Base-by-base conservation (phyloP, 1,140 invertebrate species). In the Alviniconcha marisindica region DNA sequence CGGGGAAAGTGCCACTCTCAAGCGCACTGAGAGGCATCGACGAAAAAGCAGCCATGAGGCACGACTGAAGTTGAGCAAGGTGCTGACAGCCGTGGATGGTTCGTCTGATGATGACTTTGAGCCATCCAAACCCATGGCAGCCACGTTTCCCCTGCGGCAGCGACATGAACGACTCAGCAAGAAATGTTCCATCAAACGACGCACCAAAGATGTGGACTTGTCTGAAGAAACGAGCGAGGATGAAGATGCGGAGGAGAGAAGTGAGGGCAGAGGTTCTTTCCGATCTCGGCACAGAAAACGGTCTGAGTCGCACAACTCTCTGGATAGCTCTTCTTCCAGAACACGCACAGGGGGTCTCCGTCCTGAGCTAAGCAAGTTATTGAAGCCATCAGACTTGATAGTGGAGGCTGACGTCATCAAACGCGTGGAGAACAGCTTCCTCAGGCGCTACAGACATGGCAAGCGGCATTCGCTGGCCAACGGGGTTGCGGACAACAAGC, bases 341-440 rank as follows among this genome's bases (percentile, higher is more conserved):
- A 71, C 63, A 21, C 28, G 10, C 31, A 69, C 69, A 40, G 69
- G 36, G 18, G 36, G 15, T 24, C 69, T 71, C 10, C 36, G 36
- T 14, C 69, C 69, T 40, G 69, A 71, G 36, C 36, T 71, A 36
- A 71, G 5, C 33, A 71, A 71, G 21, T 18, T 71, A 15, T 24
- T 71, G 69, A 71, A 71, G 15, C 69, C 69, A 40, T 71, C 69
- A 71, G 69, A 71, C 36, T 40, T 71, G 69, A 42, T 71, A 5
- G 69, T 71, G 33, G 69, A 71, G 40, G 69, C 18, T 18, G 36
- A 71, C 21, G 40, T 87, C n/a, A 79, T 66, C 14, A 77, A 84
- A 33, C 74, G 56, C 36, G 78, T 87, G 33, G 81, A 83, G 69
- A 81, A 80, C n/a, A 84, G 80, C 56, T 77, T 87, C 21, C 77